Base-by-base conservation (phyloP, 2,113 vertebrate genomes). In the Sinocyclocheilus anophthalmus region DNA sequence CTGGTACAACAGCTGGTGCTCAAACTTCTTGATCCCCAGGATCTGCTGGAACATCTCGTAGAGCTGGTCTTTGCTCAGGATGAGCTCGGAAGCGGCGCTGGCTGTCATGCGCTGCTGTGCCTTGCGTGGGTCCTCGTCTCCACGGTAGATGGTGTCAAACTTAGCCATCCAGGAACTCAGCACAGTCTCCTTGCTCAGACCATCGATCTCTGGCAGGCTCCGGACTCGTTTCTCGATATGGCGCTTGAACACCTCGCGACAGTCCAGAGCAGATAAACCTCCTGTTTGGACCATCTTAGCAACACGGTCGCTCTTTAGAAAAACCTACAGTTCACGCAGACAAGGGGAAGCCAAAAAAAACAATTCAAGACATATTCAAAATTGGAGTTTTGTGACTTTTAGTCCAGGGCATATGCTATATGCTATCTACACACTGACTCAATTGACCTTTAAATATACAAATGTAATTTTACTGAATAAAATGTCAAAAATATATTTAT, bases 21-120 rank as follows among this genome's bases (percentile, higher is more conserved):
- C 98, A 81, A 99, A 99, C 84, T 99, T 99, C 91, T 99, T 99
- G 93, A 99, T 99, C 80, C 98, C 97, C 9, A 99, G 94, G 91
- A 99, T 99, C 87, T 98, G 98, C 93, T 99, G 98, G 93, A 99
- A 99, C 98, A 99, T 99, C 93, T 99, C 98, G 0, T 99, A 99
- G 87, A 99, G 96, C 88, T 99, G 98, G 88, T 99, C 98, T 91
- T 99, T 99, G 95, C 98, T 99, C 82, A 99, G 96, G 91, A 99
- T 99, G 84, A 99, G 96, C 94, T 99, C 98, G 0, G 98, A 99
- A 75, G 98, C 98, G 0, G 98, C 97, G 0, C 98, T 99, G 0
- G 98, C 98, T 0, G 98, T 99, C 97, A 99, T 99, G 87, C 98
- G 96, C 89, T 98, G 97, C 92, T 99, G 98, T 1, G 98, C 97